Conservation (phyloP, 2,113 vertebrate species). For the Coracopsis vasa region DNA sequence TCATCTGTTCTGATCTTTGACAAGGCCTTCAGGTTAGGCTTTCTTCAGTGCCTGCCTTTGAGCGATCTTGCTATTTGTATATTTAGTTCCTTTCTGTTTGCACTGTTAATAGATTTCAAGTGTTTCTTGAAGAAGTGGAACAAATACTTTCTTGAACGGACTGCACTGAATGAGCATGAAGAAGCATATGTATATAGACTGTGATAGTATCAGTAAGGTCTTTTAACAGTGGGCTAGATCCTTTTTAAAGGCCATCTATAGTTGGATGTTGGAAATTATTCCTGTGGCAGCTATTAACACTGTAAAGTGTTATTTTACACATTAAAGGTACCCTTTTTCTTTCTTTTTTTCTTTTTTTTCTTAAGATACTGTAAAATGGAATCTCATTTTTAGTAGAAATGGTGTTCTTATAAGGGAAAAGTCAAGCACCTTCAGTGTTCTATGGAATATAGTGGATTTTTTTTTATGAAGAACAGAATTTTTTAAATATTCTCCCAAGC, state of each 20-base stretch:
- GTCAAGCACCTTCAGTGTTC: not conserved
- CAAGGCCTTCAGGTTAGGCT: not conserved
- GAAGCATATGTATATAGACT: not conserved
- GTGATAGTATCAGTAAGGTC: rapidly evolving
- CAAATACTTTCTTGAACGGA: not conserved
- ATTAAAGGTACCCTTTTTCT: not conserved
- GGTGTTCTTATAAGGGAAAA: not conserved
- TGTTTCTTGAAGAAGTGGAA: not conserved
- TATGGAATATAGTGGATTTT: not conserved
- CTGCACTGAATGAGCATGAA: not conserved
- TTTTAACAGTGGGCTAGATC: not conserved
- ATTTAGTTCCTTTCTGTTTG: not conserved
- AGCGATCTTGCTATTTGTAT: not conserved
- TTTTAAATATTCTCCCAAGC: not conserved
- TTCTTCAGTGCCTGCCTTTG: not conserved
- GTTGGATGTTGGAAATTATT: not conserved
- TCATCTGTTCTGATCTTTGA: not conserved
- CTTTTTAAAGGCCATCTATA: not conserved
- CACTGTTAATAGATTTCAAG: not conserved
- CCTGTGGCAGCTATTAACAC: not conserved
- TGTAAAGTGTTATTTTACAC: not conserved
- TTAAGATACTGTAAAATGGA: not conserved
- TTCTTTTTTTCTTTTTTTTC: not conserved
- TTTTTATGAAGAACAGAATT: not conserved
- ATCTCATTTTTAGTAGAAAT: not conserved